Evolutionary conservation across 2,888 invertebrate genomes (phyloP), one percentile per base, ranked within the genome.

Genomic region (Polydesmus complanatus): DNA sequence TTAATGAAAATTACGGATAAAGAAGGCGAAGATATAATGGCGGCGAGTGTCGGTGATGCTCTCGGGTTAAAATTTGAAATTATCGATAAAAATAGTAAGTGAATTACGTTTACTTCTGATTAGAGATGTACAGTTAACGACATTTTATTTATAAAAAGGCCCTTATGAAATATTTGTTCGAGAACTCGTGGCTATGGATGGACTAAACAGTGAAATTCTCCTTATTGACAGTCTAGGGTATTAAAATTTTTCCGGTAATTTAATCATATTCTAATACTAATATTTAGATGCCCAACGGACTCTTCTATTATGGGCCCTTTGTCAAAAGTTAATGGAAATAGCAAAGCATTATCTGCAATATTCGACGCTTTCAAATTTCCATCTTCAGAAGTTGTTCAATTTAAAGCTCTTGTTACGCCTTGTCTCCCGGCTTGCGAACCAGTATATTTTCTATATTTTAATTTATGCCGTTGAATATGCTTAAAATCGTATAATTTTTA

Each of bases 341-440:
- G 65, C 1, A 81, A 88, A 85, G 82, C 88, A 68, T 78, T 93
- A 64, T 78, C 91, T 64, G 91, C 92, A 58, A 86, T 89, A 76
- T 93, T 94, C 77, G 93, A 93, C 74, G 93, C 93, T 48, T 94
- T 94, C 81, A 93, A 94, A 75, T 94, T 94, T 79, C 93, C 93
- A 52, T 91, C 91, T 56, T 91, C 91, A 18, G 92, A 93, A 73
- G 86, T 91, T 54, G 93, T 94, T 1, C 93, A 93, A 73, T 94
- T 94, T 83, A 83, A 92, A 65, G 93, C 93, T n/a, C 75, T 93
- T 70, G 92, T 94, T 49, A 92, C 92, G 1, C 93, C 93, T 0
- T 93, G 93, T 74, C 86, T 94, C 85, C 92, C 92, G 25, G 81
- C 84, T 52, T 94, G 93, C 74, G 90, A 91, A 72, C 92, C 93